These are phyloP conservation scores for Hirudinaria manillensis DNA, from an alignment of 2,888 invertebrate genomes.

Conservation along the genomic window DNA sequence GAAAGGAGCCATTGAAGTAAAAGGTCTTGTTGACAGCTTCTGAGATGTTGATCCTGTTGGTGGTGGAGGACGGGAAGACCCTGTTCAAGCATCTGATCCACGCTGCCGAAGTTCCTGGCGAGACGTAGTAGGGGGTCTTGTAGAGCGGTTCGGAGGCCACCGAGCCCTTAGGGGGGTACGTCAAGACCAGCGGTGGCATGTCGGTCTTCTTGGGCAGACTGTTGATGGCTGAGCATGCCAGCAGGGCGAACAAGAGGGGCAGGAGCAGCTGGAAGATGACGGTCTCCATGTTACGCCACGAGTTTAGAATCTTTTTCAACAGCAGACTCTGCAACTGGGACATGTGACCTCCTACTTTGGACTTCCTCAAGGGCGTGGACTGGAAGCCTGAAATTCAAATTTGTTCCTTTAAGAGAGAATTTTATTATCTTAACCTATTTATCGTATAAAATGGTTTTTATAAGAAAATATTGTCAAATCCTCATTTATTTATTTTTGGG, in stretches of 20 bases:
- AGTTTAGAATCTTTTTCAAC: conserved; percentile 42
- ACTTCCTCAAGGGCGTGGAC: background rate
- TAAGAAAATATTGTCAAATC: no score
- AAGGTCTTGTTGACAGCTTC: background rate
- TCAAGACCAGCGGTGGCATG: conserved; percentile 31
- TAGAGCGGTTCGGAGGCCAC: background rate
- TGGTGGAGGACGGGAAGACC: background rate
- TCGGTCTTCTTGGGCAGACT: conserved; percentile 52
- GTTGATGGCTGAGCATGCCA: conserved; percentile 61
- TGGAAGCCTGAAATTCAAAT: background rate
- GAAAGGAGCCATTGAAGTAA: background rate
- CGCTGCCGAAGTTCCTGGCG: background rate
- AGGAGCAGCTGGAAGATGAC: conserved; percentile 60
- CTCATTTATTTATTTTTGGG: no score
- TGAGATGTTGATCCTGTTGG: background rate
- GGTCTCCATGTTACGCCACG: conserved; percentile 54
- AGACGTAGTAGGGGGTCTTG: background rate
- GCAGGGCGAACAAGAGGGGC: conserved; percentile 62
- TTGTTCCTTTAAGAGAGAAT: no score
- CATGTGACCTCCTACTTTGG: background rate
- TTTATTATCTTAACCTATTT: no score
- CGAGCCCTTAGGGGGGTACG: conserved; percentile 37
- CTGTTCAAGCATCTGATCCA: background rate
- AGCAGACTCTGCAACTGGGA: conserved; percentile 34
- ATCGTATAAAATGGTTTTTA: no score